Base-by-base conservation (phyloP, 2,797 vertebrate species). In the Chanos chanos region DNA sequence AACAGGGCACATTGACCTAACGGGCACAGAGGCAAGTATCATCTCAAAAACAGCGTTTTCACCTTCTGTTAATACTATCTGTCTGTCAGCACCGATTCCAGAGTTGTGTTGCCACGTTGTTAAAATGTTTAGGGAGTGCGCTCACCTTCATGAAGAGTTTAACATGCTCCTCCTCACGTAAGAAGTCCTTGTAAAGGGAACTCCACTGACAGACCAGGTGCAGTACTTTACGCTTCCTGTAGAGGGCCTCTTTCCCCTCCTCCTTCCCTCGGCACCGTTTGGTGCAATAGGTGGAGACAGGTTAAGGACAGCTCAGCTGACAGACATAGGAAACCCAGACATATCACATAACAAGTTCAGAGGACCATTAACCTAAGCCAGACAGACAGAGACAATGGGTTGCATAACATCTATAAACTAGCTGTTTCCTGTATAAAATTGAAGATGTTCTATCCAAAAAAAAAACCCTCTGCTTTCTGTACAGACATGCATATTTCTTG, bases 181-280 rank as follows among this genome's bases (percentile, higher is more conserved):
- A 85, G 87, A 96, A 95, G 83, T 97, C 94, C 79, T 94, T 95
- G 83, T 98, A 96, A 21, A 98, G 92, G 18, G 91, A 82, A 66
- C 92, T 94, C 96, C 96, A 99, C 73, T 99, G 95, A 37, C 94
- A 94, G 25, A 98, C 94, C 61, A 99, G 86, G 82, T 95, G 92
- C 67, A 99, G 88, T 25, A 98, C 94, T 74, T 98, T 99, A 18
- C 95, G 87, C 77, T 99, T 99, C 83, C 93, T 92, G 64, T 90
- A 93, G 75, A 96, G 90, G 65, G 93, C 87, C 30, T 97, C 94
- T 70, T 92, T 90, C 13, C 89, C 91, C 0, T 94, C 94, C 77
- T 94, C 95, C 79, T 95, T 95, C 53, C 92, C 93, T 69, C 92
- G 85, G 78, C 92, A 88, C 74, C 89, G 94, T 71, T 90, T 88